These are phyloP conservation scores for Chironomus tentans DNA, from an alignment of 2,888 invertebrate genomes.

Conservation along the genomic window DNA sequence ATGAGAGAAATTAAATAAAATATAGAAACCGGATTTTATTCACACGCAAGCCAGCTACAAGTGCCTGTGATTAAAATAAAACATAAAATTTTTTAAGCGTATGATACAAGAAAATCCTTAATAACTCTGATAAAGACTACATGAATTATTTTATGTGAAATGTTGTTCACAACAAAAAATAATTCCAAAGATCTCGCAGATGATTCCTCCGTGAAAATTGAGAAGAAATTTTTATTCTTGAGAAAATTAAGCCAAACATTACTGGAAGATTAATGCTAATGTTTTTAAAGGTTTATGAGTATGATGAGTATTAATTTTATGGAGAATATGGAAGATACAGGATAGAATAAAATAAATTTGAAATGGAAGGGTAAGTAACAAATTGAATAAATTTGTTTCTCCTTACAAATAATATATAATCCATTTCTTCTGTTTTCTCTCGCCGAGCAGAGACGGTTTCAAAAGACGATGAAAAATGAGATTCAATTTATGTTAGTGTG, in stretches of 20 bases:
- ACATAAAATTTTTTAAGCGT: too few relatives aligned
- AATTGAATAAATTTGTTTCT: background rate
- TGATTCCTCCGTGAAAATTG: background rate
- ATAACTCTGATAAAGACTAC: too few relatives aligned
- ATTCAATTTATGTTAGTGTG: background rate
- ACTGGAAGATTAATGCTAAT: too few relatives aligned
- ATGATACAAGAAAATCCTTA: too few relatives aligned
- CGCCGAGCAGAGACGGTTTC: background rate
- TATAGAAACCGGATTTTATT: conserved; percentile 20
- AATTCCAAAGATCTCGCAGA: background rate
- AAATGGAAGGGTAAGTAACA: background rate
- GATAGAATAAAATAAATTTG: background rate
- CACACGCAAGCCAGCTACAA: conserved; percentile 12
- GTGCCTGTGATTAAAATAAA: background rate
- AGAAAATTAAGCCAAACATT: too few relatives aligned
- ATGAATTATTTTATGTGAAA: too few relatives aligned
- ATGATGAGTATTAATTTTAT: background rate
- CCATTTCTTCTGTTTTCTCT: background rate
- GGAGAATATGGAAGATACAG: background rate
- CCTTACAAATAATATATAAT: background rate
- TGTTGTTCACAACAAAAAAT: too few relatives aligned
- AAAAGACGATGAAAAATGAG: background rate
- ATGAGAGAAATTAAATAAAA: background rate
- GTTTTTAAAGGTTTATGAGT: background rate
- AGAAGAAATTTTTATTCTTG: background rate